A percentile compares a stretch with the other conserved stretches of the same genome.
Evolutionary conservation across 2,797 vertebrate species (phyloP).

Genomic region (Columba guinea): DNA sequence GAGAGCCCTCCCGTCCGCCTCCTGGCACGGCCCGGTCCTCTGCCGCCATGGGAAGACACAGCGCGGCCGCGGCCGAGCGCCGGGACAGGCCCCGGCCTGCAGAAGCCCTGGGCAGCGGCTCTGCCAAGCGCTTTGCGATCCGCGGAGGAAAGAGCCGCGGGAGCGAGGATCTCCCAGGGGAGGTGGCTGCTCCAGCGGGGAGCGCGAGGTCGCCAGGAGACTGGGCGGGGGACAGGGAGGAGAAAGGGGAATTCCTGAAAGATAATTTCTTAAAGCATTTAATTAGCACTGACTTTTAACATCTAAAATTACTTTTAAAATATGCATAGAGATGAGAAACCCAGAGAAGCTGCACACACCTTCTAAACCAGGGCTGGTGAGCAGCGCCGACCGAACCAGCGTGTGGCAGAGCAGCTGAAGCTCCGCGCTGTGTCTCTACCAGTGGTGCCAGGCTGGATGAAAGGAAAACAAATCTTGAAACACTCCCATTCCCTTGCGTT

Average conservation of each 20-base stretch:
- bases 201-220: not conserved
- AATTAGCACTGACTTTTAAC: slow-evolving; percentile 45
- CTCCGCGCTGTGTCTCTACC: not conserved
- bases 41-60: not conserved
- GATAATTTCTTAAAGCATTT: slow-evolving; percentile 29
- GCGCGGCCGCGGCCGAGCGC: not conserved
- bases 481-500: not conserved
- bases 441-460: not conserved
- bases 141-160: not conserved
- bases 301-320: slow-evolving; percentile 21
- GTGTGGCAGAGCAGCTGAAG: not conserved
- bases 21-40: not conserved
- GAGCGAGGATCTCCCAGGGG: not conserved
- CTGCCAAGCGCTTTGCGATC: slow-evolving; percentile 27
- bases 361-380: not conserved
- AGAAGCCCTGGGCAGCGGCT: slow-evolving; percentile 1
- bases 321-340: slow-evolving; percentile 32
- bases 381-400: not conserved
- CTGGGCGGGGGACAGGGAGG: not conserved
- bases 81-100: slow-evolving; percentile 14
- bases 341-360: not conserved
- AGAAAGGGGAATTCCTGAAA: slow-evolving; percentile 54
- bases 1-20: not conserved
- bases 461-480: not conserved
- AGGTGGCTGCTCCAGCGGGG: not conserved